phyloP scores from a whole-genome alignment of 2,113 vertebrate genomes.

The Arizona elegans region DNA sequence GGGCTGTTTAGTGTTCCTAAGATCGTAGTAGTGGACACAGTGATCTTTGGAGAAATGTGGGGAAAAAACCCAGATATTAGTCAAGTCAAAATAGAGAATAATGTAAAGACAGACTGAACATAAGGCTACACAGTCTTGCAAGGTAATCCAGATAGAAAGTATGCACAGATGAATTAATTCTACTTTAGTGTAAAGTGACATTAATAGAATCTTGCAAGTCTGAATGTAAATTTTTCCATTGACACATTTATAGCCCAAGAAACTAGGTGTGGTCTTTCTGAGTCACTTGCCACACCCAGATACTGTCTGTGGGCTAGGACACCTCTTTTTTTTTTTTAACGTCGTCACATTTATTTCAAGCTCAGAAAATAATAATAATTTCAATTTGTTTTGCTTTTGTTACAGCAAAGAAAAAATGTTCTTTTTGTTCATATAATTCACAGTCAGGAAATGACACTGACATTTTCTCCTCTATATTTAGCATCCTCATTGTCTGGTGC shows the following conservation, averaged over 20 bases:
- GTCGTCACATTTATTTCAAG: not conserved
- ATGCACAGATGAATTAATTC: not conserved
- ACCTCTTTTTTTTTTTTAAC: too few species aligned
- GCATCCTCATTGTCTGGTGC: slow-evolving; percentile 30
- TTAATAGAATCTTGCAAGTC: not conserved
- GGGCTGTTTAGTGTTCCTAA: slow-evolving; percentile 98
- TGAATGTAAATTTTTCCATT: not conserved
- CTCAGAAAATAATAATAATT: not conserved
- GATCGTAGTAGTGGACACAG: slow-evolving; percentile 99
- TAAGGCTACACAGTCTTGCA: not conserved
- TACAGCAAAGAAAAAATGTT: not conserved
- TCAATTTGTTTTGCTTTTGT: not conserved
- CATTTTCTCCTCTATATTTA: not conserved
- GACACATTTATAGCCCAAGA: not conserved
- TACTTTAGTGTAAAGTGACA: not conserved
- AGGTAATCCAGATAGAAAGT: not conserved
- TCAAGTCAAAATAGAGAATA: not conserved
- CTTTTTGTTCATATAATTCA: not conserved
- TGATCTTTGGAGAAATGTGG: slow-evolving; percentile 77
- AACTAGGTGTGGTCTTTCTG: not conserved
- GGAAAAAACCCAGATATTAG: not conserved
- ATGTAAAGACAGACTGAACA: not conserved
- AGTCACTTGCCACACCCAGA: not conserved
- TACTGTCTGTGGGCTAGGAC: not conserved
- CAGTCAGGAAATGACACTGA: slow-evolving; percentile 1